Evolutionary conservation across 2,888 invertebrate species (phyloP), one percentile per base, ranked within the genome.

Genomic region (Schizotus pectinicornis): DNA sequence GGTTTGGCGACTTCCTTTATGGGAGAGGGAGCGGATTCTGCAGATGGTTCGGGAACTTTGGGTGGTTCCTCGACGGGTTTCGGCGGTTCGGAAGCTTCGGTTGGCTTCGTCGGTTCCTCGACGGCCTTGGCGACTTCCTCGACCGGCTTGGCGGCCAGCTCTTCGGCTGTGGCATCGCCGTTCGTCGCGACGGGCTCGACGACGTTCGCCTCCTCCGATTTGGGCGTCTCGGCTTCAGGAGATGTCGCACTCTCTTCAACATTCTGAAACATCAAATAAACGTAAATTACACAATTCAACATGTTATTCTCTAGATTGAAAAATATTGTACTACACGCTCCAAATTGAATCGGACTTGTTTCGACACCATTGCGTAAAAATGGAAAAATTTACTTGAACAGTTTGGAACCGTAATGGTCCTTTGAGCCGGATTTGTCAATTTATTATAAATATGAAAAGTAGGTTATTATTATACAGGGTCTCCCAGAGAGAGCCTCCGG

Each of bases 171-270:
- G 9, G 68, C 63, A 34, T 66, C 68, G 14, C 67, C 68, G 39
- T 66, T 64, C n/a, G 67, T 57, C 33, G 46, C 37, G 5, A 51
- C 51, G 37, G 42, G 51, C 9, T 61, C 58, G 43, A 52, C 62
- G 7, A 56, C 37, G 57, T 68, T 65, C 30, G 62, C 68, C 38
- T 72, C 74, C 53, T 75, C 76, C 7, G 67, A 54, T 60, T 75
- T 76, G 36, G 73, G 71, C n/a, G 72, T 65, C 63, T 79, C 79
- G 7, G 68, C 62, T 6, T 72, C 61, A 46, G 77, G 75, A 11
- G 76, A 71, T 48, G 74, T 68, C 36, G 69, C 72, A 46, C 53
- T 71, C 65, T 76, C 75, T 67, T 79, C 77, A 46, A 68, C 73
- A 59, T 73, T 77, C 79, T 79, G 71, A 13, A 77, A 77, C 5